phyloP scores from a whole-genome alignment of 2,797 vertebrate genomes.

The Limosa lapponica region DNA sequence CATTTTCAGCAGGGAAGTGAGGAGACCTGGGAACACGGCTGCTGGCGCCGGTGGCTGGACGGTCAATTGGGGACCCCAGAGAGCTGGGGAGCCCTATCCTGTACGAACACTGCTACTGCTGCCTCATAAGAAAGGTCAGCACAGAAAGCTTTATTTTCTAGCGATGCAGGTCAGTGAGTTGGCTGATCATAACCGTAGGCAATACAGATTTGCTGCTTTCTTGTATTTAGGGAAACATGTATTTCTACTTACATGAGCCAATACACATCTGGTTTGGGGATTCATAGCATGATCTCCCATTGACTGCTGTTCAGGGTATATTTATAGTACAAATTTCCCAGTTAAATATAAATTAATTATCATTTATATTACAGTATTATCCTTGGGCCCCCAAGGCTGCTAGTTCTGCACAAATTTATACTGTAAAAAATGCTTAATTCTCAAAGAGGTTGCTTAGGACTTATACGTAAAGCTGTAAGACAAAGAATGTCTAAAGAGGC shows the following conservation, averaged over 20 bases:
- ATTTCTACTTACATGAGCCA: not conserved
- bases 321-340: not conserved
- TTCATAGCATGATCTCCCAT: not conserved
- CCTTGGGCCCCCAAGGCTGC: not conserved
- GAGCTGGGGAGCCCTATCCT: not conserved
- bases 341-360: constrained; percentile 53
- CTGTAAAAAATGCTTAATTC: not conserved
- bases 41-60: not conserved
- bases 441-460: not conserved
- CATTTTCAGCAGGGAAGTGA: not conserved
- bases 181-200: accelerated
- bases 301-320: not conserved
- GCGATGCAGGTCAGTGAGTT: accelerated
- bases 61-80: accelerated
- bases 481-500: not conserved
- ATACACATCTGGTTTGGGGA: not conserved
- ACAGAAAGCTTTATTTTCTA: accelerated
- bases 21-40: not conserved
- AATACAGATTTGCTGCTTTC: not conserved
- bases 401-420: not conserved
- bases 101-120: accelerated
- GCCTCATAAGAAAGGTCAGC: accelerated
- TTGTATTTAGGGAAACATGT: not conserved
- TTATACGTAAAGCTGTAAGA: not conserved
- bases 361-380: constrained; percentile 16